These are phyloP conservation scores for Drosophila flavopinicola DNA, from an alignment of 2,888 invertebrate species.

Conservation along the genomic window DNA sequence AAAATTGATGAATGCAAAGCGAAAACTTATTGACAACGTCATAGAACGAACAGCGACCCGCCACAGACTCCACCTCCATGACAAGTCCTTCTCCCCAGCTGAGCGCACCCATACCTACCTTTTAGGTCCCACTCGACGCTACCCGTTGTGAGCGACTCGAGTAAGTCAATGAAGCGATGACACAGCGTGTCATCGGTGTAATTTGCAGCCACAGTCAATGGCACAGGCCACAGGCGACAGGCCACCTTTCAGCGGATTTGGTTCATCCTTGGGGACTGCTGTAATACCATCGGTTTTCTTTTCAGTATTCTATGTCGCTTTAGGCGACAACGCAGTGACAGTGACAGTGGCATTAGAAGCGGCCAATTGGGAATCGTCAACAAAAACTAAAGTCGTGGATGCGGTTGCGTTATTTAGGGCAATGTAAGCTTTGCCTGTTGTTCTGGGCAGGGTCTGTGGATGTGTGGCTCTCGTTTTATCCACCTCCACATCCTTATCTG, in stretches of 20 bases:
- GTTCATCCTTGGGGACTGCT: conserved; percentile 56
- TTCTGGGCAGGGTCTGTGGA: no score
- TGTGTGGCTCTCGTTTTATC: neutral
- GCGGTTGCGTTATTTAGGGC: conserved; percentile 4
- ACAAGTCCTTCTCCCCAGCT: neutral
- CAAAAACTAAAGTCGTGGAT: conserved; percentile 25
- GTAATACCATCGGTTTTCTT: conserved; percentile 68
- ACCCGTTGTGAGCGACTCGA: conserved; percentile 29
- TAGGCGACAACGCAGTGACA: conserved; percentile 49
- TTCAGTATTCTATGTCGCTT: conserved; percentile 51
- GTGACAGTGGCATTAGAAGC: conserved; percentile 46
- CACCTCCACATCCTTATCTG: conserved; percentile 45
- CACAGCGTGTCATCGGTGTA: conserved; percentile 77
- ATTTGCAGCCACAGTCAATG: conserved; percentile 60
- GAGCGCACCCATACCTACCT: neutral
- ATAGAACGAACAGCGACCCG: no score
- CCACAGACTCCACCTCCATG: neutral
- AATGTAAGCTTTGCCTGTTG: conserved; percentile 4
- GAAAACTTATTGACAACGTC: conserved; percentile 41
- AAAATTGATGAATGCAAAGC: conserved; percentile 35
- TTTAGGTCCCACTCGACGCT: neutral
- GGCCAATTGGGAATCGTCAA: conserved; percentile 56
- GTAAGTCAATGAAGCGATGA: conserved; percentile 73
- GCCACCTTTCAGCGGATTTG: conserved; percentile 57
- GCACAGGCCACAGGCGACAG: conserved; percentile 34